Conservation (phyloP, 2,113 vertebrate species). For the Lichenostomus cassidix region DNA sequence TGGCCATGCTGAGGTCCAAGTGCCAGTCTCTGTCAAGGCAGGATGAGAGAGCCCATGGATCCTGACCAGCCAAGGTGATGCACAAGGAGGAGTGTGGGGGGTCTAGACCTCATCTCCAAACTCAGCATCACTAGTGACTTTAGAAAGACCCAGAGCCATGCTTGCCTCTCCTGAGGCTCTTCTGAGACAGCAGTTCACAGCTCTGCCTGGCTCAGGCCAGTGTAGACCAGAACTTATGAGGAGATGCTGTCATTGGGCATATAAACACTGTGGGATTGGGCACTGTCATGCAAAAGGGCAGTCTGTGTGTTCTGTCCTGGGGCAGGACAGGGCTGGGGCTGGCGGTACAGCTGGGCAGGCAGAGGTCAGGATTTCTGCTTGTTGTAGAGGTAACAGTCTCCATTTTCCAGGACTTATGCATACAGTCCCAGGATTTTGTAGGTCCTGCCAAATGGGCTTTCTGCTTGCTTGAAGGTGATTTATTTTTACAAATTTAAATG, state of each 20-base stretch:
- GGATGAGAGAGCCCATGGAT: not conserved
- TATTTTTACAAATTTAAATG: constrained; percentile 48
- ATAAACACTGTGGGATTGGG: not conserved
- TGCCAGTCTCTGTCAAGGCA: not conserved
- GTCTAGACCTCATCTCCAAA: not conserved
- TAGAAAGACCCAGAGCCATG: not conserved
- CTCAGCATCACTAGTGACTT: not conserved
- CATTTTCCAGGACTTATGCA: not conserved
- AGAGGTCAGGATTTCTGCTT: not conserved
- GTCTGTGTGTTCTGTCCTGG: not conserved
- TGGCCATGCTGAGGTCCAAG: not conserved
- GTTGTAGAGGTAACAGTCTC: not conserved
- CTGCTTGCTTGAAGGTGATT: constrained; percentile 26
- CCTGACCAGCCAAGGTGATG: not conserved
- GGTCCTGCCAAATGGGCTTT: not conserved
- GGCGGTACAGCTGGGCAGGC: not conserved
- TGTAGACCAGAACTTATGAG: not conserved
- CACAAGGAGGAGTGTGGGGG: accelerated
- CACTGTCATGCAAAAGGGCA: not conserved
- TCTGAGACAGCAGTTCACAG: not conserved
- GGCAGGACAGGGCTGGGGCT: not conserved
- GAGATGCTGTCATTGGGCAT: accelerated
- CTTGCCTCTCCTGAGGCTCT: not conserved
- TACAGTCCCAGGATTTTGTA: not conserved
- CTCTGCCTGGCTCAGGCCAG: not conserved